Percentiles rank a stretch among this genome's conserved stretches.
Conservation (phyloP, 2,888 invertebrate species). For the Anarsia innoxiella region DNA sequence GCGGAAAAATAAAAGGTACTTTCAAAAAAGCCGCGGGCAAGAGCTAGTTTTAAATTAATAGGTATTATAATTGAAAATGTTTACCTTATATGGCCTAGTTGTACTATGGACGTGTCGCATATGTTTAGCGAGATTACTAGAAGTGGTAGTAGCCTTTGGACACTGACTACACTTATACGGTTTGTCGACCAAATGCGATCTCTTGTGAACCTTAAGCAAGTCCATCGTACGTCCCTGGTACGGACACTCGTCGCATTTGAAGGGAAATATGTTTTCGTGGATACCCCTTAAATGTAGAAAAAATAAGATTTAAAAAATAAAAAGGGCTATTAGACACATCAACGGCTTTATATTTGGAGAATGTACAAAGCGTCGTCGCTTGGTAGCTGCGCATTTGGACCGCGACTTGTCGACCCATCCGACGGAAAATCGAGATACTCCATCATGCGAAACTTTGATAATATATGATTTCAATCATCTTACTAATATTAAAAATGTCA, state of each 20-base stretch:
- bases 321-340: neutral
- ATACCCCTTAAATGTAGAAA: constrained; percentile 30
- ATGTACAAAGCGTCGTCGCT: too few species aligned
- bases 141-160: constrained; percentile 53
- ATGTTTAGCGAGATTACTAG: constrained; percentile 62
- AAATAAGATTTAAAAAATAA: neutral
- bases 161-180: constrained; percentile 61
- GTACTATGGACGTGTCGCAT: constrained; percentile 61
- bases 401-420: too few species aligned
- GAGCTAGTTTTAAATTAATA: too few species aligned
- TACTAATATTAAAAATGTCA: too few species aligned
- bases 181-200: constrained; percentile 54
- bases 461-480: too few species aligned
- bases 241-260: constrained; percentile 58
- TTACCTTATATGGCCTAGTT: constrained; percentile 57
- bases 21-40: too few species aligned
- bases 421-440: too few species aligned
- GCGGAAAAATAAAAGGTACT: too few species aligned
- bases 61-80: too few species aligned
- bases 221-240: constrained; percentile 61
- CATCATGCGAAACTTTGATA: too few species aligned
- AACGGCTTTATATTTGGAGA: too few species aligned
- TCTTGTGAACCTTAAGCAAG: constrained; percentile 56
- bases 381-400: too few species aligned
- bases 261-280: constrained; percentile 59